A percentile compares a stretch with the other conserved stretches of the same genome.
phyloP scores from a whole-genome alignment of 1,140 invertebrate species.

The Cyphomyrmex costatus region DNA sequence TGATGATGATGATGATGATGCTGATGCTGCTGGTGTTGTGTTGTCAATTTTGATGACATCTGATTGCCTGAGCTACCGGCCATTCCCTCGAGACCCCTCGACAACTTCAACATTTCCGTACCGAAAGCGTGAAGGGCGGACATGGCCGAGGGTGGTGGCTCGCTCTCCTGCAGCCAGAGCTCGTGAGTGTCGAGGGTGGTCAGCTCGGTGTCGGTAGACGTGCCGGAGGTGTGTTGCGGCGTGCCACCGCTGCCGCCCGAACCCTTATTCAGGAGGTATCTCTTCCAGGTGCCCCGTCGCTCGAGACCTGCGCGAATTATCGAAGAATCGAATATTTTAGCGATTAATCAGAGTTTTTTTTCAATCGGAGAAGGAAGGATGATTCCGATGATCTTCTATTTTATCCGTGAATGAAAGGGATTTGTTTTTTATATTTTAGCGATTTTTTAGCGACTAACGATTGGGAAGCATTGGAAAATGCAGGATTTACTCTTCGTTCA shows the following conservation, averaged over 20 bases:
- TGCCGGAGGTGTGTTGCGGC: constrained; percentile 90
- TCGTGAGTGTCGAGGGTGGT: constrained; percentile 93
- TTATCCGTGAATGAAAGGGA: not conserved
- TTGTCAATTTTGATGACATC: constrained; percentile 70
- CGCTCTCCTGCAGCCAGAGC: constrained; percentile 92
- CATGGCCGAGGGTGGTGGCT: constrained; percentile 93
- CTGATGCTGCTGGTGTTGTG: constrained; percentile 73
- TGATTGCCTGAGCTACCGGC: constrained; percentile 73
- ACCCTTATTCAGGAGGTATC: constrained; percentile 86
- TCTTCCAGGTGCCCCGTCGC: constrained; percentile 89
- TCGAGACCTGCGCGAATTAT: constrained; percentile 83
- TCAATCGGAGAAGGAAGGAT: not conserved
- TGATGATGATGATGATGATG: constrained; percentile 71
- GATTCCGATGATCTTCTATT: not conserved
- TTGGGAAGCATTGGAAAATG: constrained; percentile 1
- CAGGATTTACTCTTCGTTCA: not conserved
- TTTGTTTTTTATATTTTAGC: constrained; percentile 8
- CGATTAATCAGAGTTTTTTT: constrained; percentile 17
- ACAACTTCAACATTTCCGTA: constrained; percentile 93
- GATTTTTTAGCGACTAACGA: not conserved
- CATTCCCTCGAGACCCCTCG: constrained; percentile 90
- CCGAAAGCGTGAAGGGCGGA: constrained; percentile 94
- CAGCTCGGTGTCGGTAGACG: constrained; percentile 93
- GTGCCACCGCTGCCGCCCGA: constrained; percentile 85
- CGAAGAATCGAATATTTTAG: not conserved